A percentile compares a stretch with the other conserved stretches of the same genome.
Conservation (phyloP, 2,797 vertebrate species). For the Manis javanica region DNA sequence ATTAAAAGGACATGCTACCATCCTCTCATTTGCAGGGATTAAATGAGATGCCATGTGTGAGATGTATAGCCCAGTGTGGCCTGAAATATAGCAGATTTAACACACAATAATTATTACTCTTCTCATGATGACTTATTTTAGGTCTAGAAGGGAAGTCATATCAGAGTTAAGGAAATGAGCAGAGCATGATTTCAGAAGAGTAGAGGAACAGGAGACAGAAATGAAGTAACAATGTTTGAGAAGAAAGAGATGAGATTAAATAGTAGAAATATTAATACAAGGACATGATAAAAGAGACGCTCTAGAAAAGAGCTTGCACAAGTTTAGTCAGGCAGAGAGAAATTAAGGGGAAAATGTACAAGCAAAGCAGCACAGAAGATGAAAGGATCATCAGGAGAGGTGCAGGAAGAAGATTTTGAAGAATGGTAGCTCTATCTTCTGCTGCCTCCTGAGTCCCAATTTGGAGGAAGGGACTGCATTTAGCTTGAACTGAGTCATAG, state of each 20-base stretch:
- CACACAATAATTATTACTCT: not conserved
- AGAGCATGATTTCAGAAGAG: not conserved
- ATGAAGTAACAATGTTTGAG: not conserved
- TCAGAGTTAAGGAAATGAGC: not conserved
- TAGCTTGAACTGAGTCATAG: not conserved
- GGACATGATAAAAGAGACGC: not conserved
- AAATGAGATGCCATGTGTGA: not conserved
- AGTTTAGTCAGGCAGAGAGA: not conserved
- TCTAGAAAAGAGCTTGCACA: not conserved
- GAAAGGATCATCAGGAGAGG: not conserved
- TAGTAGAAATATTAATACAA: not conserved
- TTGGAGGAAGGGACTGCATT: not conserved
- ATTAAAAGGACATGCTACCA: not conserved
- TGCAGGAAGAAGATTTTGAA: not conserved
- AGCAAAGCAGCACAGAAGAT: not conserved
- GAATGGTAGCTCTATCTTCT: not conserved
- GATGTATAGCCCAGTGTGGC: not conserved
- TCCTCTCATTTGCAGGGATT: not conserved
- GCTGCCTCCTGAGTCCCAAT: not conserved
- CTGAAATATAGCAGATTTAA: not conserved
- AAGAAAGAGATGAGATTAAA: not conserved
- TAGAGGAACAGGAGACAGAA: not conserved
- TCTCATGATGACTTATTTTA: not conserved
- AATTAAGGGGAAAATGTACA: not conserved
- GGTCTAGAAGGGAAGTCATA: not conserved